phyloP scores from a whole-genome alignment of 1,140 invertebrate genomes.

The Lepidurus apus region DNA sequence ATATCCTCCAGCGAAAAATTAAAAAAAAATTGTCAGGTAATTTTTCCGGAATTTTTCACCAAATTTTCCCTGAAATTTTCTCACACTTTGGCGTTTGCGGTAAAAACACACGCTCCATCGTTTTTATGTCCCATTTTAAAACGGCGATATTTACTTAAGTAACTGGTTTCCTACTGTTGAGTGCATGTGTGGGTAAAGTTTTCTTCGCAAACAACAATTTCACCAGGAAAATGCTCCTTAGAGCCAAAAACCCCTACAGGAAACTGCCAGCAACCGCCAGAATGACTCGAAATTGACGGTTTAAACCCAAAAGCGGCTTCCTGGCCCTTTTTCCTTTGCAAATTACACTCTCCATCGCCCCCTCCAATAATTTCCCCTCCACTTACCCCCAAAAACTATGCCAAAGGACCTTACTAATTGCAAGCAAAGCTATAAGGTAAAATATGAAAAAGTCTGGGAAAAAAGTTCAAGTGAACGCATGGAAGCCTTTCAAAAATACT shows the following conservation, averaged over 20 bases:
- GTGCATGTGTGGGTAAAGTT: no score
- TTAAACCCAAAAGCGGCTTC: not conserved
- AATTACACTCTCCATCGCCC: not conserved
- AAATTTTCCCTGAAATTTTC: no score
- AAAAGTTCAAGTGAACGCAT: no score
- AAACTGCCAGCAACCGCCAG: not conserved
- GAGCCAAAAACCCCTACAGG: not conserved
- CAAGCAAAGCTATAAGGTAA: not conserved
- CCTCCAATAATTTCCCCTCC: constrained; percentile 6
- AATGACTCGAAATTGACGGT: constrained; percentile 11
- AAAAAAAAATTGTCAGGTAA: no score
- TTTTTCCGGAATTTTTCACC: no score
- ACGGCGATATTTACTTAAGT: not conserved
- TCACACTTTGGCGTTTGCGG: no score
- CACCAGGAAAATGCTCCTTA: not conserved
- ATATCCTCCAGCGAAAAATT: no score
- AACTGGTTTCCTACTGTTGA: not conserved
- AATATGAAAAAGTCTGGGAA: not conserved
- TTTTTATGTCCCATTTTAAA: not conserved
- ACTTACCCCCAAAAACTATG: not conserved
- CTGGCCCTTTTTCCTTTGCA: not conserved
- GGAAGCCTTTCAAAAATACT: no score
- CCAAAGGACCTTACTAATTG: not conserved
- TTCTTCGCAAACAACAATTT: not conserved
- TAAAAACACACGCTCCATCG: not conserved